phyloP scores from a whole-genome alignment of 1,140 invertebrate genomes.

The Heliconius hewitsoni region DNA sequence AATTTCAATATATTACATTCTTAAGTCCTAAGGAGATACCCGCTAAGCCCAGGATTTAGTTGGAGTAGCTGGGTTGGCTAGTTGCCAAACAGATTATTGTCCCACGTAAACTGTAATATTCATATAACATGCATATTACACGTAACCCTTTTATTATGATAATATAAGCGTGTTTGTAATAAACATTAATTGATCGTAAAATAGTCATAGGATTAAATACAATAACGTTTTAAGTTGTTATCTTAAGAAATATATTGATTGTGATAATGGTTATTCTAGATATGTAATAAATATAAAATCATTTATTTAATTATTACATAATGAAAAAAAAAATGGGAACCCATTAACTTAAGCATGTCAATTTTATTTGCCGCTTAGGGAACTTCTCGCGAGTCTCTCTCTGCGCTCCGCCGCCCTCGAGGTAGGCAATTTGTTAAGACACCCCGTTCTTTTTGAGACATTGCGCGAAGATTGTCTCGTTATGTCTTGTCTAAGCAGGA shows the following conservation, averaged over 20 bases:
- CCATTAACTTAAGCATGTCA: too few species aligned
- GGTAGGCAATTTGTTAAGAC: too few species aligned
- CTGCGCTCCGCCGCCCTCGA: too few species aligned
- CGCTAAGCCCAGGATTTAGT: constrained; percentile 34
- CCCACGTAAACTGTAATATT: constrained; percentile 38
- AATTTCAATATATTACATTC: constrained; percentile 31
- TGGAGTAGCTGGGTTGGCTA: constrained; percentile 29
- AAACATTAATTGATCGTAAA: constrained; percentile 2
- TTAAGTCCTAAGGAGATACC: constrained; percentile 32
- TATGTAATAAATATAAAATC: too few species aligned
- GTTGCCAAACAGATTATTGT: constrained; percentile 44
- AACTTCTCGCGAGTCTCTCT: too few species aligned
- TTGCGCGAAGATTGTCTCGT: too few species aligned
- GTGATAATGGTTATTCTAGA: too few species aligned
- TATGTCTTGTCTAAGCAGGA: too few species aligned
- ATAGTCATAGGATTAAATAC: neutral
- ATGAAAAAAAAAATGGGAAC: too few species aligned
- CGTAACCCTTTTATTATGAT: neutral
- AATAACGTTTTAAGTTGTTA: neutral
- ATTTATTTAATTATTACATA: too few species aligned
- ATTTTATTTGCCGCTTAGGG: too few species aligned
- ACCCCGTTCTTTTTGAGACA: too few species aligned
- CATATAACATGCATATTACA: constrained; percentile 25
- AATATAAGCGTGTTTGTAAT: neutral
- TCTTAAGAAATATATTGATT: neutral